A percentile compares a stretch with the other conserved stretches of the same genome.
phyloP scores from a whole-genome alignment of 2,888 invertebrate genomes.

The Buathra laborator region DNA sequence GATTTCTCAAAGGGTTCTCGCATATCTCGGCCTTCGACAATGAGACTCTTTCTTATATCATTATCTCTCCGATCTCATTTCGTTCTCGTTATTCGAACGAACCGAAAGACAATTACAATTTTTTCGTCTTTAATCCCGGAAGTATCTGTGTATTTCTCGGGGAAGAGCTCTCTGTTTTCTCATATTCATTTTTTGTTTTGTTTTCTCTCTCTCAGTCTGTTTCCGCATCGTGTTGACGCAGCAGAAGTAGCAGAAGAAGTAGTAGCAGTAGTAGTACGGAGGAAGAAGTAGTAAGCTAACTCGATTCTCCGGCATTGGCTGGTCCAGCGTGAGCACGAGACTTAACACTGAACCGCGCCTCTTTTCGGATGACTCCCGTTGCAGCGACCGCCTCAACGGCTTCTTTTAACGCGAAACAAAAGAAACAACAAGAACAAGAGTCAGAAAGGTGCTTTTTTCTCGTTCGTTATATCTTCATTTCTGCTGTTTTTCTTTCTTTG shows the following conservation, averaged over 20 bases:
- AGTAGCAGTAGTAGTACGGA: slow-evolving; percentile 64
- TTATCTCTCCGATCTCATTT: slow-evolving; percentile 48
- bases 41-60: slow-evolving; percentile 42
- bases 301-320: slow-evolving; percentile 78
- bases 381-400: slow-evolving; percentile 84
- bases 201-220: slow-evolving; percentile 57
- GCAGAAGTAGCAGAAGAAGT: slow-evolving; percentile 74
- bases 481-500: background rate
- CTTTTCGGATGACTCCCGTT: slow-evolving; percentile 84
- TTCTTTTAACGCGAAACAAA: slow-evolving; percentile 80
- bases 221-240: slow-evolving; percentile 62
- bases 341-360: slow-evolving; percentile 80
- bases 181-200: slow-evolving; percentile 2
- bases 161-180: slow-evolving; percentile 43
- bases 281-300: slow-evolving; percentile 73
- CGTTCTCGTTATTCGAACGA: slow-evolving; percentile 41
- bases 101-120: slow-evolving; percentile 47
- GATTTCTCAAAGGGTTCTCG: slow-evolving; percentile 74
- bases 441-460: slow-evolving; percentile 62
- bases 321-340: slow-evolving; percentile 70
- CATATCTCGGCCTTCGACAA: slow-evolving; percentile 59
- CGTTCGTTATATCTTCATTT: slow-evolving; percentile 28
- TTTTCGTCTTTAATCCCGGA: slow-evolving; percentile 64
- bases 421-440: slow-evolving; percentile 74
- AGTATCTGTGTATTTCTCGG: slow-evolving; percentile 51